Evolutionary conservation across 2,113 vertebrate genomes (phyloP), one percentile per base, ranked within the genome.

Genomic region (Thymallus thymallus): DNA sequence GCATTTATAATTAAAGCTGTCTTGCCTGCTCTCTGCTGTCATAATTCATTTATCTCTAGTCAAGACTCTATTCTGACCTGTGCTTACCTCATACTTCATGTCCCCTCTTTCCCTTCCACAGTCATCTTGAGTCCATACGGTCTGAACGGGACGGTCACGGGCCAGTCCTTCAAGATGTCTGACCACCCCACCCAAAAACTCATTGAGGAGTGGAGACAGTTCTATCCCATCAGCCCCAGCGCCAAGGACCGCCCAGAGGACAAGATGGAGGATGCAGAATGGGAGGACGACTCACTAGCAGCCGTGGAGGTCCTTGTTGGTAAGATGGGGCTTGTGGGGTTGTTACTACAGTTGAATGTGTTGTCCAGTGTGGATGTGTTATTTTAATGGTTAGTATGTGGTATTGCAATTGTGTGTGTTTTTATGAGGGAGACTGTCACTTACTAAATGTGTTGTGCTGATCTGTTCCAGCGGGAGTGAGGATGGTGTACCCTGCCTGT

Each of bases 71-170:
- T 41, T 41, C 9, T 41, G 35, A 12, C 35, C 7, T 41, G 35
- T 41, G 35, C 35, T 41, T 7, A 41, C 35, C 2, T 48, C 18
- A 16, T 6, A 12, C 26, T 26, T 23, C 45, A 1, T 69, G 1
- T 58, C 48, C 5, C 24, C 14, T 22, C n/a, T 68, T 3, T 60
- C 56, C 56, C 9, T 22, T n/a, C 56, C 18, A 45, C 80, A 99
- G 98, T 99, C 91, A 99, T 99, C 89, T 91, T 99, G 74, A 98
- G 97, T 85, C 98, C 98, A 0, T 99, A 98, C 65, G 98, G 97
- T 79, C 88, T 99, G 90, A 99, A 96, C 85, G 98, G 96, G 72
- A 97, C 96, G 9, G 95, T 99, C 85, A 99, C 98, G 10, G 97
- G 98, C 78, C 98, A 99, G 90, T 95, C 97, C 18, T 99, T 97